Evolutionary conservation across 92 coral and sea anemone species (phyloP), one percentile per base, ranked within the genome.

Genomic region (Parazoanthus swiftii): DNA sequence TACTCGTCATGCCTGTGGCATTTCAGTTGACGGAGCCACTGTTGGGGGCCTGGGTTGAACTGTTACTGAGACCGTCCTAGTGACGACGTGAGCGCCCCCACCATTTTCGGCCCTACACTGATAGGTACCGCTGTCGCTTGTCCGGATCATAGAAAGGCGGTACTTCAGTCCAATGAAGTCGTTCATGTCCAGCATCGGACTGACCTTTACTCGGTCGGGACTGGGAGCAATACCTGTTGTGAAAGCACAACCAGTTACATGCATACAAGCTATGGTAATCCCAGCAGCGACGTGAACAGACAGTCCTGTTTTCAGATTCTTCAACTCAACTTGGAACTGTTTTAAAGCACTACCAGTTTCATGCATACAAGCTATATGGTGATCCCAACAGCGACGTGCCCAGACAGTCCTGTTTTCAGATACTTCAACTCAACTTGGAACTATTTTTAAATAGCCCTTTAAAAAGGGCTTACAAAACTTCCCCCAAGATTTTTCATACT

Each of bases 101-200:
- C 79, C 79, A 72, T 84, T 84, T 46, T 43, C 68, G 56, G 67
- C 87, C 79, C 16, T 84, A 29, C 87, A 84, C 66, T 84, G 68
- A n/a, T 84, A 84, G 2, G 67, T 84, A 67, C 87, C 87, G 26
- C 87, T 84, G 35, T 84, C 87, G 48, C 36, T 35, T 46, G 63
- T 51, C 43, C 29, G 78, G 15, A 84, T 84, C 87, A 84, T 29
- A 4, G 67, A 70, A 68, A 84, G 58, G 23, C 74, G 78, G 26
- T 71, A 84, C 36, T 26, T 67, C n/a, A 84, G 79, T 23, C 87
- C 87, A 84, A 70, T 71, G 63, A 46, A 6, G 4, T 50, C 67
- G 59, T 72, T 84, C 78, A 68, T 44, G 79, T 70, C 79, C 14
- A 43, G 5, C 14, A 84, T 33, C 18, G 39, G 44, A 51, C 48